Base-by-base conservation (phyloP, 2,888 invertebrate genomes). In the Willowsia nigromaculata region DNA sequence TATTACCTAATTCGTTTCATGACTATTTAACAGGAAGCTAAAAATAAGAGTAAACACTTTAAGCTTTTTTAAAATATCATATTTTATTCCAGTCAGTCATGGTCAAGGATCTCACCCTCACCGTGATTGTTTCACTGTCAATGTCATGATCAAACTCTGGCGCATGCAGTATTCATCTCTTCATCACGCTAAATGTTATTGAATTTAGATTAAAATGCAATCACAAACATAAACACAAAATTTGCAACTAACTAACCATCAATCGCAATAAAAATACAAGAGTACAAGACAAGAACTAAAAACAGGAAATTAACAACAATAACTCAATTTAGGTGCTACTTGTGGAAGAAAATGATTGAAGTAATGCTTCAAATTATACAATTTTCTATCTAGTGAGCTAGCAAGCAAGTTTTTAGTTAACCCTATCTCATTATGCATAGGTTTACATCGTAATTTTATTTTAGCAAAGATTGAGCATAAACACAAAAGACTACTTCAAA, bases 111-210 rank as follows among this genome's bases (percentile, higher is more conserved):
- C 25, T 62, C 33, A 78, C 47, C 76, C 43, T 81, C 33, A 25
- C 15, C 43, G 18, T 71, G 40, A 40, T 53, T 53, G 56, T 78
- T 78, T 78, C 53, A 9, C 27, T 53, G 81, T 53, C 81, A 87
- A 87, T 80, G 87, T 87, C 87, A 87, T 81, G 81, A 87, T 80
- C 87, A 78, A 50, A 65, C n/a, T 27, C 18, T 30, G 25, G 62
- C 85, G 62, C 78, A 85, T 85, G 85, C 33, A 30, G 37, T 78
- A 37, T 53, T 56, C 53, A 53, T 56, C 56, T n/a, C n/a, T n/a
- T n/a, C n/a, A n/a, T n/a, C n/a, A n/a, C n/a, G n/a, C n/a, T n/a
- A n/a, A n/a, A 53, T 74, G 47, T 47, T 76, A 33, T 43, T 47
- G 76, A 18, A 76, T 76, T 76, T 15, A 33, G 33, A 65, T 65